Base-by-base conservation (phyloP, 2,113 vertebrate genomes). In the Monarcha castaneiventris region DNA sequence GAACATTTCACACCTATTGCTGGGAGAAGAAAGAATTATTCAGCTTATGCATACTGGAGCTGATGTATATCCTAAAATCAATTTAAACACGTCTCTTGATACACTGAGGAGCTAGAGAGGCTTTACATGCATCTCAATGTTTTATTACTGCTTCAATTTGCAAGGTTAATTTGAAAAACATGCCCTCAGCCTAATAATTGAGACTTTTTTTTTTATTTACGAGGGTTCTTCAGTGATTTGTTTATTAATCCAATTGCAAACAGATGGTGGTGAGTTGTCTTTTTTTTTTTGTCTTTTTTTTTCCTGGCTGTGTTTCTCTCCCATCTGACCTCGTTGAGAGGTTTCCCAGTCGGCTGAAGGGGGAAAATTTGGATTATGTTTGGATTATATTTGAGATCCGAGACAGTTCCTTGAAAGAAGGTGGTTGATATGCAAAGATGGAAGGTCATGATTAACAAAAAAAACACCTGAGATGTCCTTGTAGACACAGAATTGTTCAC, bases 91-190 rank as follows among this genome's bases (percentile, higher is more conserved):
- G 1, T 73, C 73, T 81, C 41, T 66, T 68, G 71, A 59, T 32
- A 26, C 48, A 18, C 48, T 44, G 68, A 64, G 79, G 29, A 87
- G 13, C 80, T 61, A 3, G 73, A 79, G 69, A 84, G 44, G 41
- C 22, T 94, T 93, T 89, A 71, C 54, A 16, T 44, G 66, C 69
- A 56, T 59, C 75, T 77, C 44, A 23, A 2, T 84, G 33, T 84
- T 94, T 82, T 84, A 84, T 84, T 91, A 23, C 44, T 54, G 49
- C 74, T 87, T 81, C 84, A 75, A 2, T 87, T 94, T 92, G 84
- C 79, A 75, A 94, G 69, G 81, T 89, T 91, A 95, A 96, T 94
- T 94, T 92, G 69, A 39, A 82, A 86, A 95, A 61, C 61, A 64
- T 72, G 77, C 32, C 73, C 71, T 94, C 37, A 46, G 66, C 58